Conservation (phyloP, 1,140 invertebrate species). For the Pteromalus puparum region DNA sequence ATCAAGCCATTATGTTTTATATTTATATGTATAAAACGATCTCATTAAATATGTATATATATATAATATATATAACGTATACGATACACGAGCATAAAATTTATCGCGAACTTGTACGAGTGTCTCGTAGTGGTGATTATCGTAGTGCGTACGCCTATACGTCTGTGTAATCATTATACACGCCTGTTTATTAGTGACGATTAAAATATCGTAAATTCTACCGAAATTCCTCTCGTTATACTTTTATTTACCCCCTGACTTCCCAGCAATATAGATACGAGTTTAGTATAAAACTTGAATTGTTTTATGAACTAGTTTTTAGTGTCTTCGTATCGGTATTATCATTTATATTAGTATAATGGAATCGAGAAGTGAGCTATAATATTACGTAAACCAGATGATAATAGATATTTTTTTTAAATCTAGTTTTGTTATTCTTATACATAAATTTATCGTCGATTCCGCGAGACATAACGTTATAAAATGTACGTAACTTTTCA, state of each 20-base stretch:
- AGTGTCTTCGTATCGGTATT: not conserved
- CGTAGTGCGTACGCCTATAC: slow-evolving; percentile 54
- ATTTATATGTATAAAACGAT: slow-evolving; percentile 52
- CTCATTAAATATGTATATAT: slow-evolving; percentile 54
- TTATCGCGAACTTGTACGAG: slow-evolving; percentile 44
- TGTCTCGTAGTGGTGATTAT: slow-evolving; percentile 54
- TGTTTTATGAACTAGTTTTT: not conserved
- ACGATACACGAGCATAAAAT: slow-evolving; percentile 28
- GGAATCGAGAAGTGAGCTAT: no score
- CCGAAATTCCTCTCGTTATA: slow-evolving; percentile 13
- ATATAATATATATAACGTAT: slow-evolving; percentile 29
- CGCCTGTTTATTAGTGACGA: slow-evolving; percentile 56
- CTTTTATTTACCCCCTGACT: not conserved
- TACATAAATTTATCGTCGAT: no score
- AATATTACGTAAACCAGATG: no score
- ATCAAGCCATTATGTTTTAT: slow-evolving; percentile 28
- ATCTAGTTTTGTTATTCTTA: no score
- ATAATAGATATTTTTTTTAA: no score
- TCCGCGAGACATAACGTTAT: no score
- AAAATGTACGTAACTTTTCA: no score
- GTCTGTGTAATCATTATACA: slow-evolving; percentile 58
- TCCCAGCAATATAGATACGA: not conserved
- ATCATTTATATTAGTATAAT: no score
- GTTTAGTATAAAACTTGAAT: not conserved
- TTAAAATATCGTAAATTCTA: slow-evolving; percentile 54